These are phyloP conservation scores for Thymelicus lineola DNA, from an alignment of 2,888 invertebrate genomes.

Conservation along the genomic window DNA sequence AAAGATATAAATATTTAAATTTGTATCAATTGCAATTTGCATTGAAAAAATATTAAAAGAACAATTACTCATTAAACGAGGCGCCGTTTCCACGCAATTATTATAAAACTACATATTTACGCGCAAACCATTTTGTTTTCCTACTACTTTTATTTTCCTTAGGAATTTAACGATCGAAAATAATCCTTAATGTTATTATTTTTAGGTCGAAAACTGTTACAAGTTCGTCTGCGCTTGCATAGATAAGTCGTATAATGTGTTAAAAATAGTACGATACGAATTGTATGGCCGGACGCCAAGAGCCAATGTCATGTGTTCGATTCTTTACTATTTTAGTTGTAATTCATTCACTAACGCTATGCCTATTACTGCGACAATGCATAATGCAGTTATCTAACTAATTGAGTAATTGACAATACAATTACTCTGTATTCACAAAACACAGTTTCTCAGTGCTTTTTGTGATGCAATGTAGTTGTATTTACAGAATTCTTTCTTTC, in stretches of 20 bases:
- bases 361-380: not conserved
- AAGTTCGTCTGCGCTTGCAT: constrained; percentile 33
- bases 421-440: too few relatives aligned
- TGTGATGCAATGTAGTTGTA: too few relatives aligned
- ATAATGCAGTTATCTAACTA: not conserved
- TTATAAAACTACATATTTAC: too few relatives aligned
- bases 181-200: not conserved
- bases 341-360: not conserved
- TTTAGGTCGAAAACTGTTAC: constrained; percentile 15
- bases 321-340: not conserved
- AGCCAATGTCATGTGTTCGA: constrained; percentile 49
- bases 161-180: not conserved
- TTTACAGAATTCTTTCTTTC: too few relatives aligned
- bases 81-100: too few relatives aligned
- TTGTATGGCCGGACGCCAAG: constrained; percentile 58
- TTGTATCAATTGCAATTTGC: too few relatives aligned
- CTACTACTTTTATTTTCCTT: not conserved
- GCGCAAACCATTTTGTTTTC: not conserved
- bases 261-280: constrained; percentile 54
- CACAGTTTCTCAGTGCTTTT: too few relatives aligned
- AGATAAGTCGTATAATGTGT: constrained; percentile 30
- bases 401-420: too few relatives aligned
- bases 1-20: too few relatives aligned
- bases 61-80: too few relatives aligned
- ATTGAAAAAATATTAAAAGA: too few relatives aligned